Evolutionary conservation across 2,888 invertebrate genomes (phyloP), one percentile per base, ranked within the genome.

Genomic region (Dromius quadrimaculatus): DNA sequence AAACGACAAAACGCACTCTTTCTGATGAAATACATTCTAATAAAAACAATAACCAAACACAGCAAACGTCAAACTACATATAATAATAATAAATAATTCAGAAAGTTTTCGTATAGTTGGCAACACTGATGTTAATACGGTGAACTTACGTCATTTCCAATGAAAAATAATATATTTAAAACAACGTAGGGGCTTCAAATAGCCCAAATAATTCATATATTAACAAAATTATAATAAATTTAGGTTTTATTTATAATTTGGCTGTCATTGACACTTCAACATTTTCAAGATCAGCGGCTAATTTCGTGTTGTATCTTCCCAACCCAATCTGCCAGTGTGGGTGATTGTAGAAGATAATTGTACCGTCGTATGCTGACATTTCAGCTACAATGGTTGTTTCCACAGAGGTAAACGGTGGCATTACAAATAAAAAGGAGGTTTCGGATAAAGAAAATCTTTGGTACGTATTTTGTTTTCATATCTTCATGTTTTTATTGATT

Each of bases 371-470:
- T 43, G 66, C 66, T 68, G 68, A 43, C 68, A 68, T 59, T 68
- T 66, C 59, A 38, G 34, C 68, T 17, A 68, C 70, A 62, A 70
- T 70, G 70, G 70, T 70, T 45, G 62, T 61, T 47, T 62, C 70
- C 13, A 71, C 66, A 50, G 71, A 73, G 72, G 71, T 63, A 43
- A 73, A 71, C 59, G 64, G 69, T 47, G 63, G 41, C 50, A 66
- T 68, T 41, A 45, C 65, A 13, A 65, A 70, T 59, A 88, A 88
- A 84, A 88, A 88, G 76, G 87, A 86, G 75, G 82, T 83, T 76
- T 88, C 88, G 76, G 84, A 82, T 79, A 87, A 88, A 83, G 89
- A 89, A 79, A 89, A 89, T 83, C 83, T 89, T 81, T 89, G 89
- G 89, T 89, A 87, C 84, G 76, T 41, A 13, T 34, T 15, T 1